These are phyloP conservation scores for Scrobipalpa costella DNA, from an alignment of 2,888 invertebrate genomes.

Conservation along the genomic window DNA sequence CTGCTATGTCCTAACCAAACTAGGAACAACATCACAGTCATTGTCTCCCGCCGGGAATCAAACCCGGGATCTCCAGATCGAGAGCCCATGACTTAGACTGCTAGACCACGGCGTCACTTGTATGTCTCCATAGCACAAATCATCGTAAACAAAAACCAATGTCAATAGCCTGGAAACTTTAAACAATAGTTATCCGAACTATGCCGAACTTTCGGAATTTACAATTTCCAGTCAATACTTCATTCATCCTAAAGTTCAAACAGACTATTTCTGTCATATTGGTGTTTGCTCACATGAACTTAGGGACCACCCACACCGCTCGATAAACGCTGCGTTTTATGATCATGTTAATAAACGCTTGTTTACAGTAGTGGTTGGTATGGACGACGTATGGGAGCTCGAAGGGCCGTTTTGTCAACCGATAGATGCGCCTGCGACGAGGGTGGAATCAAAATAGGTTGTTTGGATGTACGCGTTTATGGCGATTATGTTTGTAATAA, in stretches of 20 bases:
- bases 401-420: slow-evolving; percentile 47
- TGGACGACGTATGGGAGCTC: slow-evolving; percentile 16
- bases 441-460: slow-evolving; percentile 34
- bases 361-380: slow-evolving; percentile 59
- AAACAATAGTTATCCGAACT: background rate
- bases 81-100: too few relatives aligned
- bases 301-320: slow-evolving; percentile 74
- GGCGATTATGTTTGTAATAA: slow-evolving; percentile 29
- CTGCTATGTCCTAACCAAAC: too few relatives aligned
- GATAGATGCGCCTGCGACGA: slow-evolving; percentile 39
- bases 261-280: slow-evolving; percentile 53
- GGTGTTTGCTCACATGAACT: slow-evolving; percentile 54
- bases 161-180: background rate
- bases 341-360: slow-evolving; percentile 69
- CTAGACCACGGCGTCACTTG: too few relatives aligned
- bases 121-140: background rate
- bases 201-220: slow-evolving; percentile 17
- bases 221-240: slow-evolving; percentile 11
- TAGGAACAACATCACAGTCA: too few relatives aligned
- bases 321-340: slow-evolving; percentile 72
- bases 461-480: slow-evolving; percentile 46
- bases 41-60: too few relatives aligned
- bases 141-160: background rate
- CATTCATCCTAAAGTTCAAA: slow-evolving; percentile 44
- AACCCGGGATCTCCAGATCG: too few relatives aligned